Evolutionary conservation across 2,888 invertebrate species (phyloP).

Genomic region (Thalpophila matura): DNA sequence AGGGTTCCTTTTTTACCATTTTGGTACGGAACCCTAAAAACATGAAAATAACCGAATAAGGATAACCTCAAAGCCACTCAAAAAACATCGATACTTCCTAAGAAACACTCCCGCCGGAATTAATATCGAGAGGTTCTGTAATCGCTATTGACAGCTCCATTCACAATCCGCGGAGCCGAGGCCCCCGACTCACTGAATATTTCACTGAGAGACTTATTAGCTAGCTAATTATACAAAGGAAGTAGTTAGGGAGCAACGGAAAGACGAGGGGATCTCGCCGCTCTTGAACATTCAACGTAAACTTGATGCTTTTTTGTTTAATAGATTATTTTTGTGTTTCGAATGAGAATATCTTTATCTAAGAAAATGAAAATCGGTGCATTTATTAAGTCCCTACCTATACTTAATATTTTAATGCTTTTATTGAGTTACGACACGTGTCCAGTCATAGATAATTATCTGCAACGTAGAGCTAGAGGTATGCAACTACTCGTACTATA

Average conservation of each 20-base stretch:
- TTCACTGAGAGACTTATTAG: slow-evolving; percentile 85
- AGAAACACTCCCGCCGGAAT: slow-evolving; percentile 63
- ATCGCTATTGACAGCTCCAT: slow-evolving; percentile 83
- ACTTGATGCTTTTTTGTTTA: slow-evolving; percentile 19
- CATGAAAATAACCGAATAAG: slow-evolving; percentile 4
- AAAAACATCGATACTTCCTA: slow-evolving; percentile 49
- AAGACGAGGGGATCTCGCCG: slow-evolving; percentile 62
- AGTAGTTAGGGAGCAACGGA: slow-evolving; percentile 76
- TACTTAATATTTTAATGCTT: neutral
- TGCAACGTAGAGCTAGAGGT: no score
- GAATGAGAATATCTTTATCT: neutral
- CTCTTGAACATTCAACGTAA: slow-evolving; percentile 42
- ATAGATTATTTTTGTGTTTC: neutral
- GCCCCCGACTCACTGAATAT: slow-evolving; percentile 78
- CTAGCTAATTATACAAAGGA: slow-evolving; percentile 88
- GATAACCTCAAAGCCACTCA: slow-evolving; percentile 25
- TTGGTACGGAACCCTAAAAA: no score
- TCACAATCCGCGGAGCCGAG: slow-evolving; percentile 67
- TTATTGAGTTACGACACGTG: slow-evolving; percentile 1
- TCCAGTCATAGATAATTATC: slow-evolving; percentile 22
- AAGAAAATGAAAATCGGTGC: neutral
- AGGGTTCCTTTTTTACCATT: no score
- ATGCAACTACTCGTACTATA: neutral
- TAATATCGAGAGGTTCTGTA: slow-evolving; percentile 70
- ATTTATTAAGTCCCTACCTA: no score